A percentile compares a stretch with the other conserved stretches of the same genome.
These are phyloP conservation scores for Camptogramma bilineatum DNA, from an alignment of 2,888 invertebrate genomes.

Conservation along the genomic window DNA sequence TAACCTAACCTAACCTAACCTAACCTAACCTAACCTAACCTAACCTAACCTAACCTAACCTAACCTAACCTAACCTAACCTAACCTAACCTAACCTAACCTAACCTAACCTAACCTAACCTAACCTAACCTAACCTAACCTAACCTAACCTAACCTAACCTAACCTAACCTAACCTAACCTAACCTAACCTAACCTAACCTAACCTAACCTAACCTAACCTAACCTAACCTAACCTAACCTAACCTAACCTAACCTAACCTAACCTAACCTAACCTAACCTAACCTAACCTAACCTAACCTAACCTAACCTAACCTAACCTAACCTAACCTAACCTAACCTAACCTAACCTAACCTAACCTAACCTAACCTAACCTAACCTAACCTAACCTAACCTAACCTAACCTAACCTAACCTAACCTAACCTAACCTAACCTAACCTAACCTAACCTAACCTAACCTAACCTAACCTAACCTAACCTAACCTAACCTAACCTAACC, in stretches of 20 bases:
- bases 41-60: too few relatives aligned
- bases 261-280: conserved; percentile 33
- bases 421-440: conserved; percentile 29
- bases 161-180: too few relatives aligned
- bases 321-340: conserved; percentile 33
- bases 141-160: too few relatives aligned
- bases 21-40: too few relatives aligned
- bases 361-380: conserved; percentile 35
- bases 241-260: conserved; percentile 33
- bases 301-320: conserved; percentile 34
- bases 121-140: too few relatives aligned
- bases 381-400: conserved; percentile 30
- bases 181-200: too few relatives aligned
- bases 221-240: conserved; percentile 32
- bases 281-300: conserved; percentile 33
- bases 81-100: too few relatives aligned
- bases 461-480: conserved; percentile 28
- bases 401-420: conserved; percentile 32
- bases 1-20: too few relatives aligned
- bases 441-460: conserved; percentile 28
- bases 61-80: too few relatives aligned
- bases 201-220: too few relatives aligned
- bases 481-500: conserved; percentile 31
- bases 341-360: conserved; percentile 35
- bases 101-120: too few relatives aligned